Evolutionary conservation across 2,113 vertebrate genomes (phyloP), one percentile per base, ranked within the genome.

Genomic region (Perca fluviatilis): DNA sequence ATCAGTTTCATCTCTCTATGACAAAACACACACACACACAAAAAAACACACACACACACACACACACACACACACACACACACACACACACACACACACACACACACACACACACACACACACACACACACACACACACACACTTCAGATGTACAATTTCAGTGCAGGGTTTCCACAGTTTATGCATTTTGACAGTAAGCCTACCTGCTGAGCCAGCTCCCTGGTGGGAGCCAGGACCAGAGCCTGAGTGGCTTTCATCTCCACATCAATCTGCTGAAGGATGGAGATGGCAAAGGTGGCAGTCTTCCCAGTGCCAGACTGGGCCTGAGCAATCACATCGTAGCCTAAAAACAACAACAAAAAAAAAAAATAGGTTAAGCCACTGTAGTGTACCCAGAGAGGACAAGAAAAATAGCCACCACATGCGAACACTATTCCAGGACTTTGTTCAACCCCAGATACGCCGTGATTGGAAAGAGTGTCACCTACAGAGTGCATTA

Each of bases 221-320:
- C 98, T 97, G 79, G 98, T 99, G 91, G 98, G 98, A 93, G 98
- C 98, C 96, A 99, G 95, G 92, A 99, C 97, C 95, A 99, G 95
- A 80, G 98, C 98, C 95, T 99, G 98, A 76, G 97, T 97, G 96
- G 96, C 96, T 96, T 97, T 98, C 96, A 97, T 95, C 91, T 98
- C 97, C 95, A 99, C 97, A 93, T 99, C 98, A 95, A 99, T 95
- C 95, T 99, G 98, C 95, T 99, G 98, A 93, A 99, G 97, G 95
- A 99, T 99, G 92, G 98, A 99, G 95, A 99, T 99, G 96, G 98
- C 98, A 96, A 99, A 99, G 89, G 98, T 99, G 95, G 98, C 98
- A 82, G 98, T 99, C 96, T 99, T 99, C 95, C 98, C 98, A 96
- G 98, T 99, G 91, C 98, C 98, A 94, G 98, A 99, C 97, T 99